A percentile compares a stretch with the other conserved stretches of the same genome.
Conservation (phyloP, 2,113 vertebrate genomes). For the Synchiropus splendidus region DNA sequence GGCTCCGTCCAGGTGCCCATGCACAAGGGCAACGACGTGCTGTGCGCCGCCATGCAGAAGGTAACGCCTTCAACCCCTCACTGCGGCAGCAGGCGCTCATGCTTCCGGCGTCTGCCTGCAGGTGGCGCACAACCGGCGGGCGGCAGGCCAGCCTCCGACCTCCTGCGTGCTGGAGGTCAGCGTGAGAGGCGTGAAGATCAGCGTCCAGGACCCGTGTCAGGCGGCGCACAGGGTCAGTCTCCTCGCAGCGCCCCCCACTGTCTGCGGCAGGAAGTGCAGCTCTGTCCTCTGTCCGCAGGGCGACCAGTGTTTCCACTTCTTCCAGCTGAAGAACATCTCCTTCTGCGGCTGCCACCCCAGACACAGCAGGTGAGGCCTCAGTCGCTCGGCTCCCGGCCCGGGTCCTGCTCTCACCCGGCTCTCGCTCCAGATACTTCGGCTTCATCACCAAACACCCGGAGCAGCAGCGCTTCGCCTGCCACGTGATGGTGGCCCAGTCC, state of each 20-base stretch:
- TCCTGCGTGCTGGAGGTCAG: slow-evolving; percentile 85
- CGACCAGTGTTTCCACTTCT: slow-evolving; percentile 88
- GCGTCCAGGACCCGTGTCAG: slow-evolving; percentile 64
- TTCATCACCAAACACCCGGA: slow-evolving; percentile 93
- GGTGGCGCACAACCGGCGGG: slow-evolving; percentile 82
- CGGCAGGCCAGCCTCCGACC: slow-evolving; percentile 72
- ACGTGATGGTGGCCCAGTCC: slow-evolving; percentile 86
- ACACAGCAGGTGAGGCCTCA: slow-evolving; percentile 79
- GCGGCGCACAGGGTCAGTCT: slow-evolving; percentile 53
- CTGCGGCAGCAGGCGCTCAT: too few relatives aligned
- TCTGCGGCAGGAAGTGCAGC: background rate
- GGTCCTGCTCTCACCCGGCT: background rate
- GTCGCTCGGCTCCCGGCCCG: too few relatives aligned
- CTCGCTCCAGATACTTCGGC: slow-evolving; percentile 79
- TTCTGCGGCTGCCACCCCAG: slow-evolving; percentile 92
- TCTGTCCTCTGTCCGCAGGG: slow-evolving; percentile 56
- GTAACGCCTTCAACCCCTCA: slow-evolving; percentile 45
- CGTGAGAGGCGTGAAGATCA: slow-evolving; percentile 80
- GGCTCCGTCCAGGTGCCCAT: slow-evolving; percentile 91
- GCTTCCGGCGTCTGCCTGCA: too few relatives aligned
- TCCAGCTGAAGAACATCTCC: slow-evolving; percentile 95
- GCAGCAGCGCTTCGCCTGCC: slow-evolving; percentile 90
- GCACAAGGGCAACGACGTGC: slow-evolving; percentile 86
- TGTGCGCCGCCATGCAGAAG: slow-evolving; percentile 95
- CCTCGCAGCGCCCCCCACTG: background rate